These are phyloP conservation scores for Dione juno DNA, from an alignment of 2,888 invertebrate species.

Conservation along the genomic window DNA sequence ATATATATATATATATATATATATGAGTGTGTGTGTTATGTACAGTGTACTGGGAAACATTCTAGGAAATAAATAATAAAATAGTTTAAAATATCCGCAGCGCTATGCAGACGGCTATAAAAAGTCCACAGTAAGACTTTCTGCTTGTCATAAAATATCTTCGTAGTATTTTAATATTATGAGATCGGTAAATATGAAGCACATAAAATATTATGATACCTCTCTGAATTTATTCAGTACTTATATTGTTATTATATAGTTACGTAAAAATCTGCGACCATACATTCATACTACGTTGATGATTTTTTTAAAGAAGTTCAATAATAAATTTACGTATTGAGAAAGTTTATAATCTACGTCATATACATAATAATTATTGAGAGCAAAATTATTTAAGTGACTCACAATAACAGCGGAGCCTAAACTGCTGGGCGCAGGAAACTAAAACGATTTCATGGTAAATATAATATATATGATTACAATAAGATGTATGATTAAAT, in stretches of 20 bases:
- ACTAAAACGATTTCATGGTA: too few species aligned
- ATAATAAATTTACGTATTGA: too few species aligned
- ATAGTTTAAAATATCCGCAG: conserved; percentile 25
- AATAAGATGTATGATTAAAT: too few species aligned
- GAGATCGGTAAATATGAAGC: conserved; percentile 47
- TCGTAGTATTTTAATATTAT: conserved; percentile 33
- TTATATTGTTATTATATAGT: conserved; percentile 18
- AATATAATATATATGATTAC: too few species aligned
- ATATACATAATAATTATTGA: too few species aligned
- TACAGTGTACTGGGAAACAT: background rate
- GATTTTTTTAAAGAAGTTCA: too few species aligned
- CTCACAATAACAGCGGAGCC: too few species aligned
- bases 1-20: too few species aligned
- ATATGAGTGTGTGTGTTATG: too few species aligned
- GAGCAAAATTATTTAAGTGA: too few species aligned
- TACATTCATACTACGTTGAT: background rate
- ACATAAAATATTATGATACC: conserved; percentile 67
- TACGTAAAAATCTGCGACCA: conserved; percentile 11
- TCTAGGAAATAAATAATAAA: conserved; percentile 23
- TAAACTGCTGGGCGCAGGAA: too few species aligned
- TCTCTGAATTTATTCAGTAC: conserved; percentile 58
- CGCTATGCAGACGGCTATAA: conserved; percentile 28
- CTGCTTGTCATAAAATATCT: conserved; percentile 39
- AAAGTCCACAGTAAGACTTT: conserved; percentile 33
- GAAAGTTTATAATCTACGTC: too few species aligned